Conservation (phyloP, 2,888 invertebrate species). For the Meiosimyza platycephala region DNA sequence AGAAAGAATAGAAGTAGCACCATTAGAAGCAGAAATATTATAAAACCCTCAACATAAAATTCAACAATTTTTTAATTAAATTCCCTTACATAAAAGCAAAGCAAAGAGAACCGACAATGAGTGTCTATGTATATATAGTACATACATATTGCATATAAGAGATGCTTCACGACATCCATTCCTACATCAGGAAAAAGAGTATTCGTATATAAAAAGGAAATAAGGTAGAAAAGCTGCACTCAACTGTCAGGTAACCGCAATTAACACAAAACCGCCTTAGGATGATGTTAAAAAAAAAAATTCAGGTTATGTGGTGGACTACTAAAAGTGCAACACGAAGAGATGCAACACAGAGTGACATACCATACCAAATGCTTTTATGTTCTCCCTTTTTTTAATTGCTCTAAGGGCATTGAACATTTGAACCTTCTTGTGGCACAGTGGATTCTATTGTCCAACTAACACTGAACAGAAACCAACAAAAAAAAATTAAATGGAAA, state of each 20-base stretch:
- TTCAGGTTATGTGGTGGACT: not conserved
- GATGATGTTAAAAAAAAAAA: not conserved
- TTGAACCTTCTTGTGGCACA: too few species aligned
- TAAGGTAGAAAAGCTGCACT: not conserved
- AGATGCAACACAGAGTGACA: not conserved
- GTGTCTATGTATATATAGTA: not conserved
- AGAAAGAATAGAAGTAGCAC: not conserved
- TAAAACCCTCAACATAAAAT: not conserved
- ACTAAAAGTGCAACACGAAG: not conserved
- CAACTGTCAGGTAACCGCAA: constrained; percentile 29
- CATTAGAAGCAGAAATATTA: not conserved
- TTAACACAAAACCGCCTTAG: constrained; percentile 20
- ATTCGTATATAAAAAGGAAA: not conserved
- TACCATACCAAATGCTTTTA: not conserved
- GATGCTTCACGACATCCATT: not conserved
- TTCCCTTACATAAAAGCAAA: constrained; percentile 3
- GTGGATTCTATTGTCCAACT: too few species aligned
- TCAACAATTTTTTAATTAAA: constrained; percentile 26
- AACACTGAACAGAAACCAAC: not conserved
- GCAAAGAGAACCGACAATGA: not conserved
- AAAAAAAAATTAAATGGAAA: not conserved
- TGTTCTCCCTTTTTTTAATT: too few species aligned
- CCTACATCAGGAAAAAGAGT: not conserved
- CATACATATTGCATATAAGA: not conserved
- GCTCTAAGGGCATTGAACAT: too few species aligned